phyloP scores from a whole-genome alignment of 2,797 vertebrate genomes.

The Betta splendens region DNA sequence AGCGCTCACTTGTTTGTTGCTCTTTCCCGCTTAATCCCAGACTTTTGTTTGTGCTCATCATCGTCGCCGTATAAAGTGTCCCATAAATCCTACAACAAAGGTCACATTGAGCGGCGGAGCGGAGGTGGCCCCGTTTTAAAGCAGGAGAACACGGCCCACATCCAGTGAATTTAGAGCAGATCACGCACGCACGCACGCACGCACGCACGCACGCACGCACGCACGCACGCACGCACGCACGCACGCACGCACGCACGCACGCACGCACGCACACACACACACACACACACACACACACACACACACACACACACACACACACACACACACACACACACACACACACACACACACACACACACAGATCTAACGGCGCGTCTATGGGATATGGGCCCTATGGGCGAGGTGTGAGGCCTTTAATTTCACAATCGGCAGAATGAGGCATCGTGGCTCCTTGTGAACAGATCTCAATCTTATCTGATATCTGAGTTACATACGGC shows the following conservation, averaged over 20 bases:
- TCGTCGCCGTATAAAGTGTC: slow-evolving; percentile 62
- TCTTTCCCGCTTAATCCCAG: slow-evolving; percentile 75
- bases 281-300: no score
- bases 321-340: no score
- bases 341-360: no score
- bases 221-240: no score
- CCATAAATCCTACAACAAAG: slow-evolving; percentile 77
- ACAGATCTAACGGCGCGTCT: no score
- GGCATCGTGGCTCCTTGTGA: slow-evolving; percentile 21
- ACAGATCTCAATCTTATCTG: slow-evolving; percentile 50
- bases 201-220: no score
- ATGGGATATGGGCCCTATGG: no score
- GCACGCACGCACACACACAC: no score
- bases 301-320: no score
- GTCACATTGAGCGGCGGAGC: slow-evolving; percentile 69
- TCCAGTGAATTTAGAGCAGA: slow-evolving; percentile 57
- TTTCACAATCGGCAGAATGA: slow-evolving; percentile 44
- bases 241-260: no score
- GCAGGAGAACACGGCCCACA: slow-evolving; percentile 65
- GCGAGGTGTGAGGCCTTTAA: no score
- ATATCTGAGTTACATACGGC: slow-evolving; percentile 15
- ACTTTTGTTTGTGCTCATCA: slow-evolving; percentile 75
- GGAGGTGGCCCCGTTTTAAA: slow-evolving; percentile 72
- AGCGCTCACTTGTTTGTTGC: slow-evolving; percentile 53
- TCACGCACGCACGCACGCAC: slow-evolving; percentile 21